Evolutionary conservation across 2,888 invertebrate species (phyloP).

Genomic region (Leptopilina drosophilae): DNA sequence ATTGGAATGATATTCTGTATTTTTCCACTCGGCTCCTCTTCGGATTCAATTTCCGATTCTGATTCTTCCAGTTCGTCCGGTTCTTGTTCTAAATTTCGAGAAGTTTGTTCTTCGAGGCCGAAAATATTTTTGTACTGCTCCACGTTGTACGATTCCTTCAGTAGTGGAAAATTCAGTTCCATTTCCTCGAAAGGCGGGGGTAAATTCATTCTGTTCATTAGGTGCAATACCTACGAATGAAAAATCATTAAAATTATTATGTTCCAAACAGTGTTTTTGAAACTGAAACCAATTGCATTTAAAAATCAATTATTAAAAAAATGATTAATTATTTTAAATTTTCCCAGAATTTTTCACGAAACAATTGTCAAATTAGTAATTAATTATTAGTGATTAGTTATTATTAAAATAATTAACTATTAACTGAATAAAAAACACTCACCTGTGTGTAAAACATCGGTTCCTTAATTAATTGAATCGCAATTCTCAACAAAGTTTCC

Average conservation of each 20-base stretch:
- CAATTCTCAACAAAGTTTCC: slow-evolving; percentile 87
- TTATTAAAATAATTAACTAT: no score
- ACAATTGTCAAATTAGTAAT: no score
- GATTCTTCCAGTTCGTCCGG: slow-evolving; percentile 65
- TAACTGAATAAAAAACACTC: slow-evolving; percentile 13
- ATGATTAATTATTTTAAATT: no score
- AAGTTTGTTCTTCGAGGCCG: slow-evolving; percentile 41
- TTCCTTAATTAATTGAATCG: slow-evolving; percentile 85
- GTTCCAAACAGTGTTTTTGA: no score
- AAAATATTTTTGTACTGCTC: slow-evolving; percentile 71
- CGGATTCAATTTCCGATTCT: slow-evolving; percentile 84
- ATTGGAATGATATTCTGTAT: slow-evolving; percentile 76
- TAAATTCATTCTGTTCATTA: slow-evolving; percentile 97
- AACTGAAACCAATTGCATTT: no score
- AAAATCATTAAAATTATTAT: background rate
- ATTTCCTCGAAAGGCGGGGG: slow-evolving; percentile 87
- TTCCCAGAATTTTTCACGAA: no score
- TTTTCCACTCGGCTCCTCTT: slow-evolving; percentile 76
- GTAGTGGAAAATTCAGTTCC: slow-evolving; percentile 72
- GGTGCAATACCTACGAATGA: slow-evolving; percentile 83
- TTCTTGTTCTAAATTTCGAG: slow-evolving; percentile 15
- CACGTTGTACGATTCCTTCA: slow-evolving; percentile 70
- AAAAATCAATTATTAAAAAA: no score
- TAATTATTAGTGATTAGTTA: no score
- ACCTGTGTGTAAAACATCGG: slow-evolving; percentile 87